Evolutionary conservation across 2,797 vertebrate genomes (phyloP).

Genomic region (Lepus townsendii): DNA sequence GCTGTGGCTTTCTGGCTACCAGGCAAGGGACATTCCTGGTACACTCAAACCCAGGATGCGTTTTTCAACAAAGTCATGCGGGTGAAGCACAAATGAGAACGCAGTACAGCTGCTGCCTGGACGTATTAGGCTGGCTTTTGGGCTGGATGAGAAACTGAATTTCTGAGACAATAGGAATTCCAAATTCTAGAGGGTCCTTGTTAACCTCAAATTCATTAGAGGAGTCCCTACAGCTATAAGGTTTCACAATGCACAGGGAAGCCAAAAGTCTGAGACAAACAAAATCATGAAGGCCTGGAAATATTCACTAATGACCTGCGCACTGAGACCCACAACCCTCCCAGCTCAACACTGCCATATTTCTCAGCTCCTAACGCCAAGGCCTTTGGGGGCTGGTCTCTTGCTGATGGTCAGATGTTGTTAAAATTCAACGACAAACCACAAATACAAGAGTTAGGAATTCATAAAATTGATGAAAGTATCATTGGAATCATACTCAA

Average conservation of each 20-base stretch:
- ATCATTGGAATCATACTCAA: background rate
- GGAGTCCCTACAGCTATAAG: background rate
- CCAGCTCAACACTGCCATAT: background rate
- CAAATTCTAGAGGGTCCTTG: slow-evolving; percentile 1
- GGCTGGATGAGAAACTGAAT: slow-evolving; percentile 9
- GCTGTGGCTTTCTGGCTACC: background rate
- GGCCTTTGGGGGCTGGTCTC: slow-evolving; percentile 1
- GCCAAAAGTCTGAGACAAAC: slow-evolving; percentile 41
- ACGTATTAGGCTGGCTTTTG: slow-evolving; percentile 5
- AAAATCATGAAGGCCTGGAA: slow-evolving; percentile 47
- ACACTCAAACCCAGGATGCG: background rate
- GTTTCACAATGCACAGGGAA: slow-evolving; percentile 5
- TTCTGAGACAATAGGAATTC: slow-evolving; percentile 48
- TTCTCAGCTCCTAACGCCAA: background rate
- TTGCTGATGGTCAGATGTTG: slow-evolving; percentile 40
- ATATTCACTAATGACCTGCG: slow-evolving; percentile 49
- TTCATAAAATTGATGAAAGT: slow-evolving; percentile 29
- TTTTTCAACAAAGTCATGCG: slow-evolving; percentile 46
- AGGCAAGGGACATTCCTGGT: background rate
- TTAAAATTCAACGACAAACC: background rate
- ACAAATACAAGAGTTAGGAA: slow-evolving; percentile 26
- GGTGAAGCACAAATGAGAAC: background rate
- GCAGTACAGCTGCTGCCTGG: background rate
- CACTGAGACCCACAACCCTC: background rate
- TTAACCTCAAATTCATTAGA: slow-evolving; percentile 45